Conservation (phyloP, 2,113 vertebrate genomes). For the Gulo gulo region DNA sequence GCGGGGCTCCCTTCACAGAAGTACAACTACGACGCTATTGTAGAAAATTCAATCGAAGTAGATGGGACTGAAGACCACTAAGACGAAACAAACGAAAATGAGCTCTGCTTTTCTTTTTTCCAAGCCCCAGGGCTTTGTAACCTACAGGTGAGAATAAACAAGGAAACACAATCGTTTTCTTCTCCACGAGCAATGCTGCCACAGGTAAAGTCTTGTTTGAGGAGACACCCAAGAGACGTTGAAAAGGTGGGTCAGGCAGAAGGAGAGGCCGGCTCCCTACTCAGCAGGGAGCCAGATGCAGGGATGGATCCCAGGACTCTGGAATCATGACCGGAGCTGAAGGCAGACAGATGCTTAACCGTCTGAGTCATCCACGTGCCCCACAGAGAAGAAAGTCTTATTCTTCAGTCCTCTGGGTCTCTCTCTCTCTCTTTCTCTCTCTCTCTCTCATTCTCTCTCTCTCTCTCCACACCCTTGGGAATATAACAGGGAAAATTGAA, state of each 20-base stretch:
- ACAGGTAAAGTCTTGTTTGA: not conserved
- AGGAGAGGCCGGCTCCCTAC: no score
- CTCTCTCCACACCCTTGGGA: not conserved
- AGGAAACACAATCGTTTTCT: not conserved
- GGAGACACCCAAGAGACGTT: not conserved
- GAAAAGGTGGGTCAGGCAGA: no score
- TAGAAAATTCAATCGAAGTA: not conserved
- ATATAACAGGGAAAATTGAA: not conserved
- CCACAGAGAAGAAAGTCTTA: not conserved
- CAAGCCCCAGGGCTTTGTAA: not conserved
- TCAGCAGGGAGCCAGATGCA: no score
- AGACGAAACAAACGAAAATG: not conserved
- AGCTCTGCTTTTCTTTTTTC: not conserved
- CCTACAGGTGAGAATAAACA: not conserved
- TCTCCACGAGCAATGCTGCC: not conserved
- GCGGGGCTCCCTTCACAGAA: not conserved
- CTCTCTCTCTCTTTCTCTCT: not conserved
- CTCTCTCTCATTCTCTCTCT: not conserved
- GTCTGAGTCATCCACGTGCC: no score
- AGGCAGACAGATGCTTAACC: no score
- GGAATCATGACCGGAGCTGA: no score
- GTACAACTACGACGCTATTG: not conserved
- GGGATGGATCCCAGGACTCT: no score
- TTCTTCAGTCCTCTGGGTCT: not conserved
- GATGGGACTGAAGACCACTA: not conserved